Conservation (phyloP, 2,113 vertebrate genomes). For the Spilogale gracilis region DNA sequence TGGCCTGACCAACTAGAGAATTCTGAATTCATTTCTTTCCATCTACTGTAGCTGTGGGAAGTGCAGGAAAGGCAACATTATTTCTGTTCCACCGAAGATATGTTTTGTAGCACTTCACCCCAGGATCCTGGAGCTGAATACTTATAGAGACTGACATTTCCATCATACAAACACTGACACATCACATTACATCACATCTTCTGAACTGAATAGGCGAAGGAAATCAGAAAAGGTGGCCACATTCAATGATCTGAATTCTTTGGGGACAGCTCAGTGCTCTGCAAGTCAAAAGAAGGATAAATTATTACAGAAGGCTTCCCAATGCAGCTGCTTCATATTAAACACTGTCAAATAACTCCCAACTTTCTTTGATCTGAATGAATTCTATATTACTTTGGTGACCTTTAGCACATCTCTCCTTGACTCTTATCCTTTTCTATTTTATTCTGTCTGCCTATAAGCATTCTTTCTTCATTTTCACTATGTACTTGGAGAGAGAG, state of each 20-base stretch:
- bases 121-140: background rate
- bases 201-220: constrained; percentile 41
- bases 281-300: constrained; percentile 82
- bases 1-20: background rate
- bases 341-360: constrained; percentile 88
- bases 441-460: constrained; percentile 76
- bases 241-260: constrained; percentile 84
- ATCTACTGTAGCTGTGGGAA: background rate
- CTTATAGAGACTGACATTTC: constrained; percentile 72
- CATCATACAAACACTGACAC: constrained; percentile 65
- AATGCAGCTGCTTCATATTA: constrained; percentile 86
- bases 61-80: background rate
- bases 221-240: constrained; percentile 77
- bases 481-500: constrained; percentile 30
- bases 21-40: constrained; percentile 54
- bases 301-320: constrained; percentile 83
- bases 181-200: constrained; percentile 66
- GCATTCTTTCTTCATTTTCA: constrained; percentile 79
- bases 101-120: constrained; percentile 44
- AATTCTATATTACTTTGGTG: constrained; percentile 82
- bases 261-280: constrained; percentile 84
- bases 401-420: constrained; percentile 81
- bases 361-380: constrained; percentile 86
- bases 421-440: constrained; percentile 75
- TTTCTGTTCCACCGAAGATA: constrained; percentile 67